Evolutionary conservation across 2,888 invertebrate genomes (phyloP).

Genomic region (Conops quadrifasciatus): DNA sequence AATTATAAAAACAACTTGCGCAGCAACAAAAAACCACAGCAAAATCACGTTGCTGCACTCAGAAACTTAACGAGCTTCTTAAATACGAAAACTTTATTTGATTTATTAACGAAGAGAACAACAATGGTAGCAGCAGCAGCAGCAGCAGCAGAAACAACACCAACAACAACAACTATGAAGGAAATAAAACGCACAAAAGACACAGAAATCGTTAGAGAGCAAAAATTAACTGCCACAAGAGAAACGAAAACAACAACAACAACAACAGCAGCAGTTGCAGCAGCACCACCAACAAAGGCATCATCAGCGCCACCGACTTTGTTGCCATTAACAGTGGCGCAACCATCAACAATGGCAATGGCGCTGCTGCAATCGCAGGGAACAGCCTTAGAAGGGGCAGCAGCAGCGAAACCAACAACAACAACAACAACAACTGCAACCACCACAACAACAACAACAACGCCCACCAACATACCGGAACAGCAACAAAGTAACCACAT

Average conservation of each 20-base stretch:
- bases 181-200: too few relatives aligned
- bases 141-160: neutral
- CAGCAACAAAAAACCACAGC: conserved; percentile 27
- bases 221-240: neutral
- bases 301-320: neutral
- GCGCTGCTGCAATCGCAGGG: neutral
- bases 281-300: neutral
- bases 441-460: neutral
- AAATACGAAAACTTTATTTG: conserved; percentile 31
- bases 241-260: conserved; percentile 21
- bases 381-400: neutral
- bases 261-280: conserved; percentile 10
- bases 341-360: conserved; percentile 19
- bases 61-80: conserved; percentile 29
- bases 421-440: conserved; percentile 16
- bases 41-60: conserved; percentile 13
- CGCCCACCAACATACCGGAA: conserved; percentile 12
- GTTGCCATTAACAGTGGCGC: conserved; percentile 8
- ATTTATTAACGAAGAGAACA: conserved; percentile 1
- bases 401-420: conserved; percentile 17
- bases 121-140: neutral
- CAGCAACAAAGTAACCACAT: conserved; percentile 25
- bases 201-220: neutral
- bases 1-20: neutral
- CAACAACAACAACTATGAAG: conserved; percentile 17